phyloP scores from a whole-genome alignment of 2,113 vertebrate species.

The Anas platyrhynchos region DNA sequence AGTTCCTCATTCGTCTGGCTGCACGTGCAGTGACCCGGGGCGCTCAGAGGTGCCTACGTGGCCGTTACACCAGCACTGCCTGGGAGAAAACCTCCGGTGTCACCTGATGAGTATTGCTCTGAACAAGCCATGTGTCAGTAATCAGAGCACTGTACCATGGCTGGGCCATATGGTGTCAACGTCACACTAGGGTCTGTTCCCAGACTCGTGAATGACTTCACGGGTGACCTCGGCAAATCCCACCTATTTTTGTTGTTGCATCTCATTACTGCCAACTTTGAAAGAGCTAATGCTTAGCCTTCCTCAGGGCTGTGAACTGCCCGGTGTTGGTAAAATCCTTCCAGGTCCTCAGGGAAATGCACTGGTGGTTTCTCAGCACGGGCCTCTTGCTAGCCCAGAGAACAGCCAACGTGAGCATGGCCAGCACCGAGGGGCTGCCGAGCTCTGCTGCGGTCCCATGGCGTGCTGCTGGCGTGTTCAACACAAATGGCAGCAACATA shows the following conservation, averaged over 20 bases:
- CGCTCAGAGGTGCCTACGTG: background rate
- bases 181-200: background rate
- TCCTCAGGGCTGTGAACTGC: background rate
- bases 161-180: background rate
- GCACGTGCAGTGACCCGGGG: rapidly evolving
- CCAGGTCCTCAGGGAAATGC: background rate
- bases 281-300: background rate
- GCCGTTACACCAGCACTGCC: background rate
- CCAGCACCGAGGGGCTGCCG: rapidly evolving
- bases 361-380: background rate
- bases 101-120: background rate
- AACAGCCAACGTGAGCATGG: rapidly evolving
- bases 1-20: background rate
- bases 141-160: background rate
- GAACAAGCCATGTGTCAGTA: background rate
- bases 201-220: background rate
- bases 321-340: background rate
- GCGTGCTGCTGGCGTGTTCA: background rate
- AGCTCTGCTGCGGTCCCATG: rapidly evolving
- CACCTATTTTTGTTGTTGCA: background rate
- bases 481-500: background rate
- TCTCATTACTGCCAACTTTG: background rate
- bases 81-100: background rate
- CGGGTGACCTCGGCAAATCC: background rate
- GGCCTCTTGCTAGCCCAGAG: background rate